Percentiles rank a stretch among this genome's conserved stretches.
Conservation (phyloP, 2,113 vertebrate species). For the Lamprologus lemairii region DNA sequence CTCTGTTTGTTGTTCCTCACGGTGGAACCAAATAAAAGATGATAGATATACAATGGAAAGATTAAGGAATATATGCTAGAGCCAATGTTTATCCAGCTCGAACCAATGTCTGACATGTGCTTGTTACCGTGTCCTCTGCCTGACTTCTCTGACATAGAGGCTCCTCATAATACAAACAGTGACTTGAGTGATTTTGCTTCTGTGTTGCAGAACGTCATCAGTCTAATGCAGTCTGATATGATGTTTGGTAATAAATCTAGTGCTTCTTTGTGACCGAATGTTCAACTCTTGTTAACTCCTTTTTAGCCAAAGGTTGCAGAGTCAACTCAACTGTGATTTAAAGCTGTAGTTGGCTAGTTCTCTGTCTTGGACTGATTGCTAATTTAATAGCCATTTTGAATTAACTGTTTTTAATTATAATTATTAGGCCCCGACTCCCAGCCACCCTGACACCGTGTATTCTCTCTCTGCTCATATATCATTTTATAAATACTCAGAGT, state of each 20-base stretch:
- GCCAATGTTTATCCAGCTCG: neutral
- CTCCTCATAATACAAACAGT: neutral
- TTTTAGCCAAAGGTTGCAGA: neutral
- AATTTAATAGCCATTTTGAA: neutral
- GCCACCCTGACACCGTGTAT: neutral
- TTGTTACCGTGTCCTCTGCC: neutral
- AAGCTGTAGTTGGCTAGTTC: neutral
- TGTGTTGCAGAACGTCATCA: neutral
- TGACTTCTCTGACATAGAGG: neutral
- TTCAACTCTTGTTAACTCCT: neutral
- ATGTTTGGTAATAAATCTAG: neutral
- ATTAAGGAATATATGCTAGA: neutral
- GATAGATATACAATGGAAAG: neutral
- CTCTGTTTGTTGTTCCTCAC: constrained; percentile 36
- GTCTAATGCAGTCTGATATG: neutral
- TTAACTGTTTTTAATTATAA: neutral
- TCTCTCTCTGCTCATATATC: neutral
- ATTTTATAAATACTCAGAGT: neutral
- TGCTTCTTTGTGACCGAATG: neutral
- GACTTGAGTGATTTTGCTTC: neutral
- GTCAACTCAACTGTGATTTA: neutral
- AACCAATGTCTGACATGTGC: neutral
- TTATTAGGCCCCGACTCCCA: neutral
- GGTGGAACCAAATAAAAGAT: constrained; percentile 18
- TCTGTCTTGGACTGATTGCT: neutral